phyloP scores from a whole-genome alignment of 53 echinoderm and acorn worm genomes.

The Apostichopus leukothele region DNA sequence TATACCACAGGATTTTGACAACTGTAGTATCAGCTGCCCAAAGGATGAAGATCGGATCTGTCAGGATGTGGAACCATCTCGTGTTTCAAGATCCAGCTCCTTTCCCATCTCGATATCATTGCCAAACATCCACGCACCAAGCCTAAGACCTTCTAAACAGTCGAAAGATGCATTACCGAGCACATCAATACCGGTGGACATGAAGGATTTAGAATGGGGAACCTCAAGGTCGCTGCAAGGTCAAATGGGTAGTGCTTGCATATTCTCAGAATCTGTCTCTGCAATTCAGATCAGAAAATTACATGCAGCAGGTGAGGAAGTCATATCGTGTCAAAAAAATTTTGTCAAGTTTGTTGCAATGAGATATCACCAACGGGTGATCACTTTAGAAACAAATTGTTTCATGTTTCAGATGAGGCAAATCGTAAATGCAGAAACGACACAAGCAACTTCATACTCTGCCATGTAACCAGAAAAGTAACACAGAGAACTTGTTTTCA shows the following conservation, averaged over 20 bases:
- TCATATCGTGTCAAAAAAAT: not conserved
- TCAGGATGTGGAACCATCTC: conserved; percentile 37
- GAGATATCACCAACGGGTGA: no score
- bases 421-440: no score
- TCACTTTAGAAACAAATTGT: no score
- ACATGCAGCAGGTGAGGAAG: conserved; percentile 67
- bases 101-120: conserved; percentile 51
- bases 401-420: no score
- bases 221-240: conserved; percentile 83
- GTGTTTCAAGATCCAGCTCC: conserved; percentile 9
- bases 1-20: conserved; percentile 65
- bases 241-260: conserved; percentile 94
- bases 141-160: conserved; percentile 52
- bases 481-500: no score
- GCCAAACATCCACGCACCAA: conserved; percentile 34
- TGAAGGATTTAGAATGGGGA: conserved; percentile 88
- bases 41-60: conserved; percentile 22
- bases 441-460: no score
- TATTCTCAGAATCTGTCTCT: conserved; percentile 84
- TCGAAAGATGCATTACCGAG: conserved; percentile 10
- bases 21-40: conserved; percentile 77
- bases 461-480: no score
- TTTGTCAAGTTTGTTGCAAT: no score
- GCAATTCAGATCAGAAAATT: conserved; percentile 89
- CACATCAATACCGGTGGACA: conserved; percentile 62